Evolutionary conservation across 2,888 invertebrate species (phyloP).

Genomic region (Tenodera sinensis): DNA sequence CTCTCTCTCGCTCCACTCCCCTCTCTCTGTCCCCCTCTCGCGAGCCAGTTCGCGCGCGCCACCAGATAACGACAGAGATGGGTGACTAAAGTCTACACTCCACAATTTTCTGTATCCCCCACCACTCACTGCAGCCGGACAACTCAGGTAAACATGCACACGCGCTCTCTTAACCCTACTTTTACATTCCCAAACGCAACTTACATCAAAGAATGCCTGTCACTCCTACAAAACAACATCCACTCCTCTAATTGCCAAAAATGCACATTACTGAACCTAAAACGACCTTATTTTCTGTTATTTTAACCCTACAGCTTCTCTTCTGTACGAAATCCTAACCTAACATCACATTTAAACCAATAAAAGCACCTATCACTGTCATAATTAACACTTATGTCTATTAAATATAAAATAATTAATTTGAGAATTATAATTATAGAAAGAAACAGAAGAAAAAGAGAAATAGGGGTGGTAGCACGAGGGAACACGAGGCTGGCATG

Average conservation of each 20-base stretch:
- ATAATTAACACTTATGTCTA: too few species aligned
- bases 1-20: slow-evolving; percentile 37
- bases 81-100: neutral
- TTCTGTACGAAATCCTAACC: too few species aligned
- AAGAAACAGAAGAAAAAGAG: slow-evolving; percentile 4
- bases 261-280: neutral
- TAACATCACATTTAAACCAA: too few species aligned
- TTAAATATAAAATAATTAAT: too few species aligned
- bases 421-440: neutral
- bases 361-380: too few species aligned
- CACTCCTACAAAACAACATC: neutral
- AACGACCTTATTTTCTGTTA: neutral
- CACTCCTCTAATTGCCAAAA: neutral
- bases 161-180: neutral
- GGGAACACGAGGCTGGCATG: slow-evolving; percentile 5
- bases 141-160: neutral
- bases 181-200: neutral
- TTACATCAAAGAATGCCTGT: too few species aligned
- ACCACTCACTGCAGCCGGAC: neutral
- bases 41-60: neutral
- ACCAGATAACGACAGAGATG: slow-evolving; percentile 30
- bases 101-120: neutral
- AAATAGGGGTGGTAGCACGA: slow-evolving; percentile 1
- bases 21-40: slow-evolving; percentile 13
- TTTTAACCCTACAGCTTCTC: neutral